Conservation (phyloP, 2,113 vertebrate genomes). For the Thermophis baileyi region DNA sequence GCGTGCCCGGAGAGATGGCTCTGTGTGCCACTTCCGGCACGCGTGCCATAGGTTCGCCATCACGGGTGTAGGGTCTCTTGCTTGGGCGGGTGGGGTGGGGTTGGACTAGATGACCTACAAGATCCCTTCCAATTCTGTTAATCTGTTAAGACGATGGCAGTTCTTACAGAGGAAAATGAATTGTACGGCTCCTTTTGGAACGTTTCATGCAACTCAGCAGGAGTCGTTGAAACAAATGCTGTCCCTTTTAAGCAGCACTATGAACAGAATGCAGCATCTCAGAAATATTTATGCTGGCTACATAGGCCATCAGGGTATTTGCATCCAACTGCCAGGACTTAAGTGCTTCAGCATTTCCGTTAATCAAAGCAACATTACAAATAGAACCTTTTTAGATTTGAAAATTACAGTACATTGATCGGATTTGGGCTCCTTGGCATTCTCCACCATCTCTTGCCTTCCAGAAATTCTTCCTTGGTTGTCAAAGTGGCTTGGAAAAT, state of each 20-base stretch:
- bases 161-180: not conserved
- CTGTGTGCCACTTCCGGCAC: no score
- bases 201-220: not conserved
- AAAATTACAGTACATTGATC: constrained; percentile 54
- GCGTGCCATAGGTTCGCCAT: no score
- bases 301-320: not conserved
- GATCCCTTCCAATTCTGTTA: no score
- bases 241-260: constrained; percentile 54
- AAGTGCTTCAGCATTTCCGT: constrained; percentile 55
- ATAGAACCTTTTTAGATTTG: not conserved
- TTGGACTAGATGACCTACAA: no score
- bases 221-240: not conserved
- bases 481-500: constrained; percentile 61
- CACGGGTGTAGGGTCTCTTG: no score
- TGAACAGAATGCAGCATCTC: not conserved
- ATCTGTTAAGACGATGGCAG: no score
- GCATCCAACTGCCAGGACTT: constrained; percentile 60
- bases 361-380: constrained; percentile 44
- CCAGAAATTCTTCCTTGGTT: constrained; percentile 48
- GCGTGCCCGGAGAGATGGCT: no score
- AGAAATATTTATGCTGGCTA: not conserved
- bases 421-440: no score
- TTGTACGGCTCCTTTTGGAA: not conserved
- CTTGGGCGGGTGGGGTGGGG: no score
- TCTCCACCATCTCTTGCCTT: not conserved